Evolutionary conservation across 35 echinoderm and acorn worm species (phyloP), one percentile per base, ranked within the genome.

Genomic region (Antedon bifida): DNA sequence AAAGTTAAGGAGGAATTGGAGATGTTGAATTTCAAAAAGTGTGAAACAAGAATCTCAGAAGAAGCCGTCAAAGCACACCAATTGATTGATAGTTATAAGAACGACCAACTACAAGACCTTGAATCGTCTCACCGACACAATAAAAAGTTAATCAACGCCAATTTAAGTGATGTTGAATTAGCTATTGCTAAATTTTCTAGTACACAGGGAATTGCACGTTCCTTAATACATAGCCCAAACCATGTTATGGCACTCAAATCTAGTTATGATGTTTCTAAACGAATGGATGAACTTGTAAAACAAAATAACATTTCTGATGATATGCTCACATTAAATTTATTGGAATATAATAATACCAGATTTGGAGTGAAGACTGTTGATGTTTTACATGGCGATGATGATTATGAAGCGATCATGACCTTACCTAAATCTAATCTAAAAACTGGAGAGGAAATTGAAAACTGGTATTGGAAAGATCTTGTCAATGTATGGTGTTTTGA

Each of bases 391-490:
- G n/a, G n/a, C n/a, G n/a, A n/a, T n/a, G n/a, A n/a, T n/a, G n/a
- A 96, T 46, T 96, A 87, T 35, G 87, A 91, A 23, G 77, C 92
- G 12, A 90, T 95, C 78, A 34, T 88, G 2, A 46, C 46, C 3
- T 82, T 94, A 14, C 92, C 92, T 0, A 73, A 90, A 34, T 74
- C 46, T 29, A 39, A 29, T 75, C 39, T 46, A 46, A 94, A 55
- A 75, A 94, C 92, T 0, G 92, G 92, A 3, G 88, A 94, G 29
- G 92, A 94, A 74, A 82, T 84, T 16, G 88, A 94, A 32, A 88
- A 84, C 12, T 78, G 79, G 0, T 30, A 82, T 46, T 94, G 82
- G 46, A 85, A 77, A 10, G 87, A 87, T 39, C 36, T 85, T 33
- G 75, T 75, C 30, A 73, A 77, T 30, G 74, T 94, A 9, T 94